phyloP scores from a whole-genome alignment of 2,888 invertebrate genomes.

The Latheticus oryzae region DNA sequence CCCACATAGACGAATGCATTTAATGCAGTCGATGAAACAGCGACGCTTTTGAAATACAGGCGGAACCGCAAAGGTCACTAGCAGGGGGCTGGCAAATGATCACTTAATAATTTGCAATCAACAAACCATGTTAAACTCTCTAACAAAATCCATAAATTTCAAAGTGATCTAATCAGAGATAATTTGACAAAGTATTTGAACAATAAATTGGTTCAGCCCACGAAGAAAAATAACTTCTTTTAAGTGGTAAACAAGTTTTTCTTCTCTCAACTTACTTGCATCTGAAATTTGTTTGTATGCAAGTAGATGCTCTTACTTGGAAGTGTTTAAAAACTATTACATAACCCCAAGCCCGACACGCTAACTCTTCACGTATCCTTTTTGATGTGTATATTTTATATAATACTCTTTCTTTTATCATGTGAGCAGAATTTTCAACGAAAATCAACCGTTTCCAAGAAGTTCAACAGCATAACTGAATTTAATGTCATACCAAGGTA shows the following conservation, averaged over 20 bases:
- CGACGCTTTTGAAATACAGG: slow-evolving; percentile 23
- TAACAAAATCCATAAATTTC: too few relatives aligned
- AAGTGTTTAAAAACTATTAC: slow-evolving; percentile 26
- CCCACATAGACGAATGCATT: slow-evolving; percentile 4
- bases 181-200: background rate
- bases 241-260: too few relatives aligned
- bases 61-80: slow-evolving; percentile 22
- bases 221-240: too few relatives aligned
- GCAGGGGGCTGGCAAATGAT: slow-evolving; percentile 17
- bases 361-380: slow-evolving; percentile 9
- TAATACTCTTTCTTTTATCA: slow-evolving; percentile 4
- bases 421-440: slow-evolving; percentile 15
- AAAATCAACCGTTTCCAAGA: slow-evolving; percentile 7
- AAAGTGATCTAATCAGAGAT: background rate
- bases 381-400: slow-evolving; percentile 12
- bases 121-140: too few relatives aligned
- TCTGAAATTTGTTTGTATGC: slow-evolving; percentile 8
- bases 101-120: slow-evolving; percentile 6
- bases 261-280: too few relatives aligned
- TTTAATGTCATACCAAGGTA: slow-evolving; percentile 8
- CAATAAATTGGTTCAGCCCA: too few relatives aligned
- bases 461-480: slow-evolving; percentile 12
- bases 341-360: slow-evolving; percentile 11
- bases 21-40: slow-evolving; percentile 22
- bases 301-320: slow-evolving; percentile 1